A percentile compares a stretch with the other conserved stretches of the same genome.
Evolutionary conservation across 2,888 invertebrate genomes (phyloP).

Genomic region (Coenonympha arcania): DNA sequence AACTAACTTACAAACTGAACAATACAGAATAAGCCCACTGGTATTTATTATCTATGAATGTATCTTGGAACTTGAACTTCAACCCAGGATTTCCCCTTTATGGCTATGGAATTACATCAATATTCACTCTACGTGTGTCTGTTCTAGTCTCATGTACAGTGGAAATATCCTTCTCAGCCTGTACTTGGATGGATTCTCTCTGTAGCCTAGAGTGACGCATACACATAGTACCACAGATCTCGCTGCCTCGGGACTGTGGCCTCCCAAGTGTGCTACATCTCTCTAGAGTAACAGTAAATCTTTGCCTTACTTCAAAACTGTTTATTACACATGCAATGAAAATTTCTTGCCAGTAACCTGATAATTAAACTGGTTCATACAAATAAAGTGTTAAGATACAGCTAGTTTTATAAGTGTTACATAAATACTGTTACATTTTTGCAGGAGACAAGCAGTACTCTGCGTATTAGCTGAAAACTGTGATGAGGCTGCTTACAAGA

Average conservation of each 20-base stretch:
- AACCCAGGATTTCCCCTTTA: too few species aligned
- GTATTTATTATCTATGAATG: too few species aligned
- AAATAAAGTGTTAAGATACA: too few species aligned
- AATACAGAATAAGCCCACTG: too few species aligned
- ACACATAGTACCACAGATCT: slow-evolving; percentile 69
- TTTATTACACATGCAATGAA: too few species aligned
- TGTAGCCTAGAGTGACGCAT: slow-evolving; percentile 56
- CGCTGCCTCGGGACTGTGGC: slow-evolving; percentile 53
- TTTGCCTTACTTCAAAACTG: too few species aligned
- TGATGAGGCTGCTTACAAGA: slow-evolving; percentile 98
- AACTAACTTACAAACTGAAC: too few species aligned
- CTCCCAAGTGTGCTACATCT: slow-evolving; percentile 74
- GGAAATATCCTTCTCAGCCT: slow-evolving; percentile 54
- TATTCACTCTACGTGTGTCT: slow-evolving; percentile 52
- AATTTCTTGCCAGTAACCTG: too few species aligned
- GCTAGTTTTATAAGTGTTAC: too few species aligned
- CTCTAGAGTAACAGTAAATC: too few species aligned
- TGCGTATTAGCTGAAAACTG: slow-evolving; percentile 99
- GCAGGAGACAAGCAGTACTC: slow-evolving; percentile 94
- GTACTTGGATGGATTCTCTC: slow-evolving; percentile 36
- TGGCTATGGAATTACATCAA: slow-evolving; percentile 48
- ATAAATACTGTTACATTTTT: slow-evolving; percentile 30
- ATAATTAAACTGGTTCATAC: too few species aligned
- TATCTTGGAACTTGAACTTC: too few species aligned
- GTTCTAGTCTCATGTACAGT: slow-evolving; percentile 55